These are phyloP conservation scores for Cephalopachus bancanus DNA, from an alignment of 2,797 vertebrate genomes.

Conservation along the genomic window DNA sequence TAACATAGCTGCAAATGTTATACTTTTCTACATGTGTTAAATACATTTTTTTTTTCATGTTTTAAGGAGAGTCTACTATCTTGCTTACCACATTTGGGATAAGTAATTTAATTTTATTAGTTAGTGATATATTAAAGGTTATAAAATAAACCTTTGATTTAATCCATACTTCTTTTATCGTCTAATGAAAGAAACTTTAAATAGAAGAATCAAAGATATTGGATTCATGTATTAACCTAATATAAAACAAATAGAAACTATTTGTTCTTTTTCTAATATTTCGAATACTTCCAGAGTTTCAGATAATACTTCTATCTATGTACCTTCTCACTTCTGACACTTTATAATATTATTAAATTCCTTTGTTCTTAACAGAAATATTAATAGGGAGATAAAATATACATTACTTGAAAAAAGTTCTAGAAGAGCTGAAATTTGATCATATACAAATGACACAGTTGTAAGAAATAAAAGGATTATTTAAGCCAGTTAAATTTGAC, in stretches of 20 bases:
- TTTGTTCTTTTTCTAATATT: not conserved
- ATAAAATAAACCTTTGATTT: not conserved
- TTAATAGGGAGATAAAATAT: fast-evolving
- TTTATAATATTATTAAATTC: not conserved
- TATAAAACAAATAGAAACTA: not conserved
- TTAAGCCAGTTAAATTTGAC: not conserved
- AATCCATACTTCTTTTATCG: not conserved
- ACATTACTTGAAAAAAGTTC: not conserved
- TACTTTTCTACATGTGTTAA: not conserved
- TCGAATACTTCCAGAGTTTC: not conserved
- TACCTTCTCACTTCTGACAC: not conserved
- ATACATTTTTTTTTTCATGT: not conserved
- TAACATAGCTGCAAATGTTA: not conserved
- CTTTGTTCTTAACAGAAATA: not conserved
- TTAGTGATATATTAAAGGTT: not conserved
- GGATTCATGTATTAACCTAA: not conserved
- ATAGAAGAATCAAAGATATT: not conserved
- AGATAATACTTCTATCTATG: not conserved
- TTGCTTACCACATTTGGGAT: not conserved
- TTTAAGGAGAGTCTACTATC: not conserved
- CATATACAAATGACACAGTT: not conserved
- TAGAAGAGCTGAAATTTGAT: not conserved
- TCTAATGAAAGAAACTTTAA: not conserved
- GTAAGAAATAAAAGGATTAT: not conserved
- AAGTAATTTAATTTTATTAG: slow-evolving; percentile 48